Conservation (phyloP, 2,797 vertebrate species). For the Sebastiscus albofasciatus region DNA sequence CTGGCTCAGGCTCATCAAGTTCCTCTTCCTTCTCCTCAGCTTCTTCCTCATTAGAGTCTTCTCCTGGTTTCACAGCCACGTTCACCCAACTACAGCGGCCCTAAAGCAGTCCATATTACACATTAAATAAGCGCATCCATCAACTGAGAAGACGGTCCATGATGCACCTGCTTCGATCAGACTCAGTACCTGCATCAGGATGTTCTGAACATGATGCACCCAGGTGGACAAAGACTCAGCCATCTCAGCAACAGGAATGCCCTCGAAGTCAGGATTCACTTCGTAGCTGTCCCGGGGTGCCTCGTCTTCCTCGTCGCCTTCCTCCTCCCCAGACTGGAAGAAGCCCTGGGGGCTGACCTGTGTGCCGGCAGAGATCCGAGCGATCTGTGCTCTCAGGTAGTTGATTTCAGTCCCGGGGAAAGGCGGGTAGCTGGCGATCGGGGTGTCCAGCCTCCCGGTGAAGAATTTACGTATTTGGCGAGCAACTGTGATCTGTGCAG, state of each 20-base stretch:
- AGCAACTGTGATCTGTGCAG: conserved; percentile 89
- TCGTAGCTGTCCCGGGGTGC: conserved; percentile 79
- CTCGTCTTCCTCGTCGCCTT: conserved; percentile 89
- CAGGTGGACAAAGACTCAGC: conserved; percentile 86
- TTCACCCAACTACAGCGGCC: conserved; percentile 94
- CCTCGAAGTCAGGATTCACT: conserved; percentile 92
- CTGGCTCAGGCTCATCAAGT: conserved; percentile 84
- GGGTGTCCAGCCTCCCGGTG: conserved; percentile 87
- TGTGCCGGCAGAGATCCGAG: conserved; percentile 93
- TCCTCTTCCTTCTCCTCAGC: conserved; percentile 87
- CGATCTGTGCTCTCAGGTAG: conserved; percentile 93
- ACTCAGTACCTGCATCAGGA: conserved; percentile 89
- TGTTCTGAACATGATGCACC: conserved; percentile 92
- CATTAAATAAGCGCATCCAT: background rate
- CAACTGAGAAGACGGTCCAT: background rate
- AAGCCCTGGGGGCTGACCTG: conserved; percentile 92
- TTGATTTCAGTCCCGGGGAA: conserved; percentile 94
- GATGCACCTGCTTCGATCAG: background rate
- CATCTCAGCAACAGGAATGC: conserved; percentile 84
- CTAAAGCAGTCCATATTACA: conserved; percentile 66
- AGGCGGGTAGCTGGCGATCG: conserved; percentile 90
- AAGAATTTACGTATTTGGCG: conserved; percentile 92
- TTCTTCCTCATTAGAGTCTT: conserved; percentile 86
- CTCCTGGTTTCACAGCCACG: conserved; percentile 78
- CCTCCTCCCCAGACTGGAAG: conserved; percentile 89